A percentile compares a stretch with the other conserved stretches of the same genome.
phyloP scores from a whole-genome alignment of 2,888 invertebrate species.

The Drosophila eohydei region DNA sequence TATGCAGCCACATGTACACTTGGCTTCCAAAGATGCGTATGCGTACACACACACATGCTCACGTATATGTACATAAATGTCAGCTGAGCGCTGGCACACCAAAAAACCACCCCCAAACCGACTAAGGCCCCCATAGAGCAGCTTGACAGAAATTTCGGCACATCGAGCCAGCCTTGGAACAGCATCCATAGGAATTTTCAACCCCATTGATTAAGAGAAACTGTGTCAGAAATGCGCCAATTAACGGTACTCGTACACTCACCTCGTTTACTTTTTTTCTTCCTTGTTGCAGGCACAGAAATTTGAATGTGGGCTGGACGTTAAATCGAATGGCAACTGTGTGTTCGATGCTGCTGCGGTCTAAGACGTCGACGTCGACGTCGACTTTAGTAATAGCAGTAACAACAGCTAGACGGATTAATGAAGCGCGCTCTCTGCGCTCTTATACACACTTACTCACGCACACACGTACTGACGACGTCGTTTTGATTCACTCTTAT shows the following conservation, averaged over 20 bases:
- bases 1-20: not conserved
- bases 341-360: slow-evolving; percentile 15
- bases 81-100: slow-evolving; percentile 57
- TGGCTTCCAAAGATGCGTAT: slow-evolving; percentile 2
- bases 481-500: slow-evolving; percentile 46
- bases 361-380: not conserved
- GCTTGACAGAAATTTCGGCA: slow-evolving; percentile 39
- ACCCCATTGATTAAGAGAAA: slow-evolving; percentile 56
- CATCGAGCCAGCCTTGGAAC: slow-evolving; percentile 19
- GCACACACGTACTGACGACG: slow-evolving; percentile 3
- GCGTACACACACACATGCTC: not conserved
- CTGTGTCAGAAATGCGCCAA: slow-evolving; percentile 56
- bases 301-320: slow-evolving; percentile 42
- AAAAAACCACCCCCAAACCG: slow-evolving; percentile 53
- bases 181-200: slow-evolving; percentile 61
- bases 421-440: slow-evolving; percentile 38
- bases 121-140: slow-evolving; percentile 16
- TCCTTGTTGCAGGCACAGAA: slow-evolving; percentile 31
- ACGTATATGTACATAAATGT: not conserved
- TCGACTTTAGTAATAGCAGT: slow-evolving; percentile 11
- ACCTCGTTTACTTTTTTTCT: slow-evolving; percentile 29
- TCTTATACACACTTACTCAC: slow-evolving; percentile 17
- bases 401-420: slow-evolving; percentile 28
- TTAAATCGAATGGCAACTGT: slow-evolving; percentile 39
- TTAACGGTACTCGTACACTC: slow-evolving; percentile 53